These are phyloP conservation scores for Cecidostiba fungosa DNA, from an alignment of 2,888 invertebrate genomes.

Conservation along the genomic window DNA sequence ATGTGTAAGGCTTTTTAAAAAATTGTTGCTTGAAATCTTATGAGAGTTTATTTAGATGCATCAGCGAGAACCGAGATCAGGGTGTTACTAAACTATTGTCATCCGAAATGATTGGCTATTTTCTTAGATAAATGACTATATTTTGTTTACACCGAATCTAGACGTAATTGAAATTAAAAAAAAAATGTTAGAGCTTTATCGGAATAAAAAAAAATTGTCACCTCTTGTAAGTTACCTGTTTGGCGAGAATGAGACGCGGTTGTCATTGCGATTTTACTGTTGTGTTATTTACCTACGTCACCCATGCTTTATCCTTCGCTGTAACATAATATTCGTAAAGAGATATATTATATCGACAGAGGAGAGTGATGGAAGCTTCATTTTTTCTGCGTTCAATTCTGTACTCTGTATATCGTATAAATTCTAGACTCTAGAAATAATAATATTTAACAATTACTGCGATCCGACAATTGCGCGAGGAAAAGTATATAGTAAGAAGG, in stretches of 20 bases:
- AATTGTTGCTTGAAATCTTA: conserved; percentile 56
- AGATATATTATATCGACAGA: neutral
- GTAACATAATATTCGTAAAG: conserved; percentile 37
- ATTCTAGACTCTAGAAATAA: neutral
- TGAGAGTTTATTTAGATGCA: conserved; percentile 54
- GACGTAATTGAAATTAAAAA: conserved; percentile 24
- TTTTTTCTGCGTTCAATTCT: conserved; percentile 44
- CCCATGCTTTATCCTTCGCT: conserved; percentile 14
- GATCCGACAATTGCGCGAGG: conserved; percentile 55
- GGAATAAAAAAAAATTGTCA: neutral
- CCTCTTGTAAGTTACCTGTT: neutral
- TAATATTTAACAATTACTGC: conserved; percentile 41
- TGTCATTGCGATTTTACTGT: conserved; percentile 11
- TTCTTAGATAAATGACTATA: conserved; percentile 12
- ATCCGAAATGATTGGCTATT: conserved; percentile 51
- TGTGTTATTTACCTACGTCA: conserved; percentile 42
- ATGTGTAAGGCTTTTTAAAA: conserved; percentile 59
- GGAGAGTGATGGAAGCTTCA: conserved; percentile 21
- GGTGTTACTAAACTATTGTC: conserved; percentile 44
- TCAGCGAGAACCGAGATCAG: conserved; percentile 54
- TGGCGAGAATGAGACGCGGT: conserved; percentile 3
- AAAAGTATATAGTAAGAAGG: neutral
- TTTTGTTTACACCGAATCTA: conserved; percentile 11
- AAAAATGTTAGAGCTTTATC: conserved; percentile 21
- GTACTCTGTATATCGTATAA: conserved; percentile 29